These are phyloP conservation scores for Luscinia luscinia DNA, from an alignment of 2,797 vertebrate species.

Conservation along the genomic window DNA sequence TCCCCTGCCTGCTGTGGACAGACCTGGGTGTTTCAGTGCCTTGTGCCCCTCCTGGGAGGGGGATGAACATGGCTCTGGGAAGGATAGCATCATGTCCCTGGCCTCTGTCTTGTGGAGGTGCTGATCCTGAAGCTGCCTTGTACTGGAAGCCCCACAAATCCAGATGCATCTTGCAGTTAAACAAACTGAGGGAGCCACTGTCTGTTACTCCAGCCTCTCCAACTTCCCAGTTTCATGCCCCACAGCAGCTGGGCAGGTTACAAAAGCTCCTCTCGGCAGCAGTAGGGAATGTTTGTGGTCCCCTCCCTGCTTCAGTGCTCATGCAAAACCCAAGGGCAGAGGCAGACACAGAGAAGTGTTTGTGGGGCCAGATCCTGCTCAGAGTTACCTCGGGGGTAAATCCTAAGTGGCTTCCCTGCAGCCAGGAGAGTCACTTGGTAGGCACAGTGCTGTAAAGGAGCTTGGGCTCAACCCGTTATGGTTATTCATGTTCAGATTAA, in stretches of 20 bases:
- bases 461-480: rapidly evolving
- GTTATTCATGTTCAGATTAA: neutral
- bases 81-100: rapidly evolving
- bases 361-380: neutral
- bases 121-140: neutral
- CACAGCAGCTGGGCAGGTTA: neutral
- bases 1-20: neutral
- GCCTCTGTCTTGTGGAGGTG: rapidly evolving
- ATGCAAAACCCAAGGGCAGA: neutral
- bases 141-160: neutral
- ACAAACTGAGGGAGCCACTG: neutral
- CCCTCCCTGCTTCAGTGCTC: neutral
- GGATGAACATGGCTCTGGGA: neutral
- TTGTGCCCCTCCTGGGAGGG: neutral
- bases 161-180: neutral
- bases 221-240: neutral
- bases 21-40: neutral
- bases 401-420: neutral
- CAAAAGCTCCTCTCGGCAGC: neutral
- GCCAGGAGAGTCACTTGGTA: neutral
- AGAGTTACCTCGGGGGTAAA: neutral
- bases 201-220: neutral
- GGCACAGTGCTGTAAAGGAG: rapidly evolving
- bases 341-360: neutral
- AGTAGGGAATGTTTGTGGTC: neutral